A percentile compares a stretch with the other conserved stretches of the same genome.
Conservation (phyloP, 1,140 invertebrate genomes). For the Caligus rogercresseyi region DNA sequence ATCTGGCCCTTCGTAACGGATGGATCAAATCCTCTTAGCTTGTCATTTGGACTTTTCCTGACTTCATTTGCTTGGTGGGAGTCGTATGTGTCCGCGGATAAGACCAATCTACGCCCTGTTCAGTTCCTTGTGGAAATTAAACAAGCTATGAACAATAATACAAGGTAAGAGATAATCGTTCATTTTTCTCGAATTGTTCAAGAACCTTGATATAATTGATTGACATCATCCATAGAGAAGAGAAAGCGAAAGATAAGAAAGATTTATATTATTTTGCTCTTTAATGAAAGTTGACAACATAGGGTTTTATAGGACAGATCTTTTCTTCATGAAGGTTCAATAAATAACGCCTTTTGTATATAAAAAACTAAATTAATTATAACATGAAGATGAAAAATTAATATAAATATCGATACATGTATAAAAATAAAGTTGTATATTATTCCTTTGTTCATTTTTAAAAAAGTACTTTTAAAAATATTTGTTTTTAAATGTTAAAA, state of each 20-base stretch:
- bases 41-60: conserved; percentile 32
- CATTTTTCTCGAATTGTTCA: background rate
- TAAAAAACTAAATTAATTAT: no score
- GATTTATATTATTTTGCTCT: no score
- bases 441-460: no score
- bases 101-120: background rate
- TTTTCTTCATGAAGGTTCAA: no score
- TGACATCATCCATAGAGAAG: background rate
- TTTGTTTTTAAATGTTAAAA: no score
- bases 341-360: no score
- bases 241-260: background rate
- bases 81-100: conserved; percentile 30
- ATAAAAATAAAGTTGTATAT: no score
- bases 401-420: no score
- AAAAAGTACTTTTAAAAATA: no score
- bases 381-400: no score
- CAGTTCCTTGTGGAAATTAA: background rate
- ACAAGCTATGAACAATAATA: background rate
- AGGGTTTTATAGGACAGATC: background rate
- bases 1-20: conserved; percentile 1
- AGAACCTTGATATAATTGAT: background rate
- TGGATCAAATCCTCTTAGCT: conserved; percentile 26
- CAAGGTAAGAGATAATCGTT: background rate
- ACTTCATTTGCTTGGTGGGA: conserved; percentile 38
- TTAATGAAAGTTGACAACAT: background rate